phyloP scores from a whole-genome alignment of 2,888 invertebrate species.

The Tethea ocularis region DNA sequence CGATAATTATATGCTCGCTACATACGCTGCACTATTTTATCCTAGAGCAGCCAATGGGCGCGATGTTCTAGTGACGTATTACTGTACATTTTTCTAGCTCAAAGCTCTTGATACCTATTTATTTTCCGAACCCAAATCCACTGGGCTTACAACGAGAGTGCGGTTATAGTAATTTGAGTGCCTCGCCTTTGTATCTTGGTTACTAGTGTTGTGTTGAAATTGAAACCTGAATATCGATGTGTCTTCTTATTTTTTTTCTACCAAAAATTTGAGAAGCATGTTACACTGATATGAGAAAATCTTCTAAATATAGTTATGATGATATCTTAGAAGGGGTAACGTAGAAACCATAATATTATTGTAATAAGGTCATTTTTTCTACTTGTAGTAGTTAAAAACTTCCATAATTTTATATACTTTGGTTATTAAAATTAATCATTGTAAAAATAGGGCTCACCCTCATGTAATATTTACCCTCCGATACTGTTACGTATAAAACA shows the following conservation, averaged over 20 bases:
- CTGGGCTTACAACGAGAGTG: constrained; percentile 45
- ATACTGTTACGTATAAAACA: neutral
- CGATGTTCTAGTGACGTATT: constrained; percentile 68
- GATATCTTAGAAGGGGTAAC: too few relatives aligned
- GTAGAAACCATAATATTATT: too few relatives aligned
- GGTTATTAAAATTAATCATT: too few relatives aligned
- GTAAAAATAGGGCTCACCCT: too few relatives aligned
- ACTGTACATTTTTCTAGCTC: constrained; percentile 73
- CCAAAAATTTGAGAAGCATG: too few relatives aligned
- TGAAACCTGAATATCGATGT: neutral
- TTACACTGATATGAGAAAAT: too few relatives aligned
- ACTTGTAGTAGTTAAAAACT: too few relatives aligned
- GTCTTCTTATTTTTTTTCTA: too few relatives aligned
- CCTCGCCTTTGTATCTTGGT: constrained; percentile 12
- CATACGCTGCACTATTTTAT: constrained; percentile 46
- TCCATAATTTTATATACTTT: too few relatives aligned
- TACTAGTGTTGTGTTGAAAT: neutral
- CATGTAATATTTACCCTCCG: too few relatives aligned
- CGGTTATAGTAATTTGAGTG: constrained; percentile 38
- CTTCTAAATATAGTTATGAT: too few relatives aligned
- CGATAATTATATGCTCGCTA: constrained; percentile 21
- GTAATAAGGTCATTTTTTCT: too few relatives aligned
- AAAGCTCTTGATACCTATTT: constrained; percentile 64
- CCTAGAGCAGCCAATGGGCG: constrained; percentile 63
- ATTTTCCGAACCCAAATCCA: constrained; percentile 63